Evolutionary conservation across 2,797 vertebrate genomes (phyloP), one percentile per base, ranked within the genome.

Genomic region (Eulemur albifrons): DNA sequence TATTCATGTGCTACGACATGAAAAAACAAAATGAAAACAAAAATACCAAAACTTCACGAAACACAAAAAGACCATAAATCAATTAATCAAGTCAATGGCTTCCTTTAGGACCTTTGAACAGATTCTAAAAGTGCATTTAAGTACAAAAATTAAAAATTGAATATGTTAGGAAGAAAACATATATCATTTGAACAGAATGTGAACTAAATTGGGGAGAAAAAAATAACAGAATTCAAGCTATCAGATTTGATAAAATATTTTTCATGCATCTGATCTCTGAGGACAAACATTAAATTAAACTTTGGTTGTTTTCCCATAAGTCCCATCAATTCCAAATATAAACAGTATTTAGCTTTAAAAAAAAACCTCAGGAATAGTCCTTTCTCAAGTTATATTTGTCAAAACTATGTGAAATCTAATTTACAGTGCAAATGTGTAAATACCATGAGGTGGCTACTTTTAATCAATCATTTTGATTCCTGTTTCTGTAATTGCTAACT

Each of bases 71-170:
- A 63, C 10, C 35, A 87, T 73, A 82, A 89, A 82, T 92, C 85
- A 93, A 87, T 91, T 76, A 61, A 97, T 95, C 54, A 93, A 84
- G 79, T 57, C 75, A 97, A 92, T 90, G 79, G 23, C 65, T 96
- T 96, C 45, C 63, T 69, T 90, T 81, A 69, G 59, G 80, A 88
- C 25, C 73, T 32, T 75, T 76, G 18, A 97, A 20, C 43, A 82
- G 84, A 86, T 35, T 96, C 85, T 43, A 72, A 94, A 95, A 93
- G 40, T 54, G 6, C 40, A 79, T 92, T 95, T 93, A 93, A 85
- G 38, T 88, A 63, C 88, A 79, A 97, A 96, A 94, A 86, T 61
- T 95, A 92, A 95, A 76, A 94, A 83, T 27, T 95, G 35, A 88
- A 94, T 83, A 90, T 32, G 20, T n/a, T 23, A 13, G 3, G 32